Percentiles rank a stretch among this genome's conserved stretches.
Evolutionary conservation across 2,888 invertebrate genomes (phyloP).

Genomic region (Lagria hirta): DNA sequence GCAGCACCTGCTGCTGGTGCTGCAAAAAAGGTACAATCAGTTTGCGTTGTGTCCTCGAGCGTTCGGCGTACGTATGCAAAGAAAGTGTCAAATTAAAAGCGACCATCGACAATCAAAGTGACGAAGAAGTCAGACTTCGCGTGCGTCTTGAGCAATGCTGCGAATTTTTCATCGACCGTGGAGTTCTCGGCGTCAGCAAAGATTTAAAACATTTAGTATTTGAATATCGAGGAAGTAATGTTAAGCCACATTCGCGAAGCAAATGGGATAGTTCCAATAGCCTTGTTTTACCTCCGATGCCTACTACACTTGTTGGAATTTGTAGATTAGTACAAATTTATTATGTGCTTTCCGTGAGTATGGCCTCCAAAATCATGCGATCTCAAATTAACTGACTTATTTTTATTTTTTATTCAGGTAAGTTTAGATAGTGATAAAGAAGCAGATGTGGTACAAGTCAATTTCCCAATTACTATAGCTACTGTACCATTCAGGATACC

Average conservation of each 20-base stretch:
- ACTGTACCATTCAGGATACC: constrained; percentile 73
- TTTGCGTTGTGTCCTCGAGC: constrained; percentile 67
- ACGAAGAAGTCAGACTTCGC: constrained; percentile 48
- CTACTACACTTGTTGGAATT: constrained; percentile 71
- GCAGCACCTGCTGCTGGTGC: constrained; percentile 70
- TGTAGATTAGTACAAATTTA: constrained; percentile 68
- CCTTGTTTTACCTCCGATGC: constrained; percentile 72
- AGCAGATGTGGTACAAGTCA: constrained; percentile 69
- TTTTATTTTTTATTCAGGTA: constrained; percentile 57
- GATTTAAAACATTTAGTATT: constrained; percentile 68
- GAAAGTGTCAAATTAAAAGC: constrained; percentile 69
- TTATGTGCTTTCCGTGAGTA: constrained; percentile 68
- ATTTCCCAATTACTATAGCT: constrained; percentile 74
- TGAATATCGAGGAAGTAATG: constrained; percentile 67
- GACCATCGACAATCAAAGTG: constrained; percentile 68
- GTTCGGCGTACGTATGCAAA: constrained; percentile 74
- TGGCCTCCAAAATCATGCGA: too few species aligned
- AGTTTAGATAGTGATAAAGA: constrained; percentile 70
- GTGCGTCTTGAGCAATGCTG: constrained; percentile 62
- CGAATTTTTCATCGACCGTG: constrained; percentile 75
- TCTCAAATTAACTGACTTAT: too few species aligned
- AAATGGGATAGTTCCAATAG: constrained; percentile 69
- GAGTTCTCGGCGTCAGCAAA: constrained; percentile 71
- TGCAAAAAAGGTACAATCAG: constrained; percentile 70
- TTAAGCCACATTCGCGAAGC: constrained; percentile 62